Base-by-base conservation (phyloP, 2,888 invertebrate species). In the Stegana nigrithorax region DNA sequence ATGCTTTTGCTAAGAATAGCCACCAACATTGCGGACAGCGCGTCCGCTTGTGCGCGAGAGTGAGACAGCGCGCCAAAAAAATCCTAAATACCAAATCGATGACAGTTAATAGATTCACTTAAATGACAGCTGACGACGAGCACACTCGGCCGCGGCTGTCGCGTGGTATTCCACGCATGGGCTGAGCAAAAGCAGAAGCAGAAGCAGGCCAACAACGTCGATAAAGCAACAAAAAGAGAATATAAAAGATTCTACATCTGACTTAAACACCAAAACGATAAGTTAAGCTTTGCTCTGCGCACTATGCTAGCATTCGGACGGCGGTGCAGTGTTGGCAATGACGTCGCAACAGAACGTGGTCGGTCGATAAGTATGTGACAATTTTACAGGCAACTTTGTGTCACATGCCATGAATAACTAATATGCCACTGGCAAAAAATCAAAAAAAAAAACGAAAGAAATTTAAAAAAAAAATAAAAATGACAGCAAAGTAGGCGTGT, bases 81-180 rank as follows among this genome's bases (percentile, higher is more conserved):
- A 50, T 57, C 57, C 61, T 66, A 62, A 60, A 64, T 64, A 21
- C 53, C 70, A 70, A 71, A 73, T 79, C 73, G 78, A 77, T 75
- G 78, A 77, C 69, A 75, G 70, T 62, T 59, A 59, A 59, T 50
- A 50, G 32, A 47, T 17, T 36, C 53, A 36, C 53, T 55, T 55
- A 55, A 23, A 50, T 59, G 59, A 47, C 59, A 32, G 57, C 51
- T 51, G 29, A 51, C 51, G 51, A 29, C 29, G 51, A 51, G 21
- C 26, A 39, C 17, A n/a, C n/a, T n/a, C n/a, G n/a, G n/a, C n/a
- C n/a, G n/a, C n/a, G n/a, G n/a, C n/a, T n/a, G n/a, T n/a, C n/a
- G n/a, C n/a, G n/a, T n/a, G n/a, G n/a, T n/a, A n/a, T n/a, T n/a
- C n/a, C n/a, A n/a, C n/a, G n/a, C 32, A 8, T 8, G 32, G 32